Evolutionary conservation across 2,113 vertebrate species (phyloP), one percentile per base, ranked within the genome.

Genomic region (Sphaerodactylus townsendi): DNA sequence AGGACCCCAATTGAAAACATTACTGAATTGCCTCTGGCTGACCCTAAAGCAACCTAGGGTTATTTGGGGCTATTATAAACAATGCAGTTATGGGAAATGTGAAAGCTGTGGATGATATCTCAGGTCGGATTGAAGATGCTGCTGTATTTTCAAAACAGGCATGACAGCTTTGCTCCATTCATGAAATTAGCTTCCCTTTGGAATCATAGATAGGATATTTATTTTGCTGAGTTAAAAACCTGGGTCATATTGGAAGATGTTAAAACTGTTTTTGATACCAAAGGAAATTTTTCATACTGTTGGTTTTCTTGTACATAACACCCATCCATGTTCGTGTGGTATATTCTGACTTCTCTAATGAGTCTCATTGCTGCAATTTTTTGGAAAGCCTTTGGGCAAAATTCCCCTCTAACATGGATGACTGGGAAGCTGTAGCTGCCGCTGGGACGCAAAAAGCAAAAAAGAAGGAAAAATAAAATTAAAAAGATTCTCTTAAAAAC

Each of bases 251-350:
- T 7, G 70, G 48, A 13, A 25, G 56, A 62, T 62, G 35, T 69
- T 17, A 62, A 79, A 81, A 35, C 11, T 13, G 28, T 62, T 82
- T 9, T 77, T 10, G n/a, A 50, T n/a, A 79, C 33, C 6, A 59
- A 62, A 79, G 41, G 19, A 75, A 23, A 53, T 28, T 25, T 25
- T 64, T 6, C 53, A 28, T 62, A 35, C 37, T 77, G 33, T 62
- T 62, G n/a, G 59, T 53, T 65, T 81, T 81, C 81, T 69, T 82
- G 46, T 79, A 73, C 50, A 5, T 17, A 35, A 64, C 37, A 69
- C 41, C 78, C 44, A 30, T 41, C 73, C 53, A 35, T 28, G 86
- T 28, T 82, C 25, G 14, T 9, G 7, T 4, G 25, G 53, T 81
- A 23, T 23, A 71, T 72, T 56, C 15, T 28, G 15, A 83, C 37